Evolutionary conservation across 2,113 vertebrate species (phyloP).

Genomic region (Phainopepla nitens): DNA sequence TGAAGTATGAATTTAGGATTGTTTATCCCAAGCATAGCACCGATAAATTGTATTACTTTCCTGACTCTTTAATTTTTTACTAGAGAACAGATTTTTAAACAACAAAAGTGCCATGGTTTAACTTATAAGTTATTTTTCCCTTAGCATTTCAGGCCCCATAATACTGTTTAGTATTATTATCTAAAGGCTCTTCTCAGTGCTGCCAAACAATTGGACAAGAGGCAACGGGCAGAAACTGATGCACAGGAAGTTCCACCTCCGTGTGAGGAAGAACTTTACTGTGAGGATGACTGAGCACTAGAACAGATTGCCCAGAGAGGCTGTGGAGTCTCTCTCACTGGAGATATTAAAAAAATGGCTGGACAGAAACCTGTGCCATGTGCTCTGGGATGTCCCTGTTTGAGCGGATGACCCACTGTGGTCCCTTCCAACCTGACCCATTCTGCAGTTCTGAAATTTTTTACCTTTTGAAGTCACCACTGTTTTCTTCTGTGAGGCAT

Average conservation of each 20-base stretch:
- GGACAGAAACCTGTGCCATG: accelerated
- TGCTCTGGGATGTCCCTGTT: background rate
- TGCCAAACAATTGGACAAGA: background rate
- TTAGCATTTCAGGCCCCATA: background rate
- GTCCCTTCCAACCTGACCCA: background rate
- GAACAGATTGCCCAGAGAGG: background rate
- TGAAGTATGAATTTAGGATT: background rate
- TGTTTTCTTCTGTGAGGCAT: background rate
- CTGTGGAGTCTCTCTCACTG: background rate
- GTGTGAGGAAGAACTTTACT: background rate
- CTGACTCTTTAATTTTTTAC: background rate
- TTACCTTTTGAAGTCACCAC: background rate
- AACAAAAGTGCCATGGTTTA: background rate
- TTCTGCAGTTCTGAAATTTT: background rate
- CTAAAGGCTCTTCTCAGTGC: background rate
- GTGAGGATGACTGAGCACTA: accelerated
- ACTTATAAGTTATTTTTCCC: background rate
- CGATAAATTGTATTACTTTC: background rate
- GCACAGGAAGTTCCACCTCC: background rate
- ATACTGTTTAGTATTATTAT: background rate
- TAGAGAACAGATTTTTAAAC: background rate
- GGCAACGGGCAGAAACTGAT: background rate
- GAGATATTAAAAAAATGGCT: background rate
- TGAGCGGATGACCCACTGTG: background rate
- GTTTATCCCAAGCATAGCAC: background rate